Evolutionary conservation across 2,797 vertebrate species (phyloP), one percentile per base, ranked within the genome.

Genomic region (Lemur catta): DNA sequence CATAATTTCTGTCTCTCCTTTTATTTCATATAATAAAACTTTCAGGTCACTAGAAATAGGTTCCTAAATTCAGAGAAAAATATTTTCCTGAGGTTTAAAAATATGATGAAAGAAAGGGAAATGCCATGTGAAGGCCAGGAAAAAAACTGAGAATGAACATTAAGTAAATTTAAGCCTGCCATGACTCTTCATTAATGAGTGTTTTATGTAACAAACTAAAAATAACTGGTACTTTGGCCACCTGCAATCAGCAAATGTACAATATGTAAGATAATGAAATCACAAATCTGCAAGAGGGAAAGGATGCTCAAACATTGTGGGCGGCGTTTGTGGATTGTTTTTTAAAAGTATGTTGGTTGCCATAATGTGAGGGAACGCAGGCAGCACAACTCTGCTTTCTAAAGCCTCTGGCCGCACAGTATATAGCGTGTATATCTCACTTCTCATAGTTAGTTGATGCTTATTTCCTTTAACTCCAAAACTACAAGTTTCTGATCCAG

Each of bases 61-160:
- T 50, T 91, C 67, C 92, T 81, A 87, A 94, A 61, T 89, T 65
- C 12, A 93, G 79, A 96, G 20, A 94, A 86, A 94, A 35, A 48
- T 35, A 59, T 89, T 93, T 97, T 93, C 88, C 46, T 65, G 74
- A 95, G 69, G 84, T 85, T 89, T 93, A 86, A 96, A 96, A 94
- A 76, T 35, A 75, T 14, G 63, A 57, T 46, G 50, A 85, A 76
- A 95, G 81, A 87, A 90, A 94, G 43, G 43, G 57, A 95, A 92
- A 67, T 86, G 22, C 38, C 30, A 50, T 14, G 46, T 69, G 69
- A 89, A 76, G 30, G 28, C 2, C 15, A 13, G 35, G 30, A 0
- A 38, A 18, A 84, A 75, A 92, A 43, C 13, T n/a, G 7, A 76
- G 52, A 88, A 63, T 82, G 38, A 80, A 74, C 38, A 57, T 41